Percentiles rank a stretch among this genome's conserved stretches.
These are phyloP conservation scores for Nymphalis urticae DNA, from an alignment of 2,888 invertebrate species.

Conservation along the genomic window DNA sequence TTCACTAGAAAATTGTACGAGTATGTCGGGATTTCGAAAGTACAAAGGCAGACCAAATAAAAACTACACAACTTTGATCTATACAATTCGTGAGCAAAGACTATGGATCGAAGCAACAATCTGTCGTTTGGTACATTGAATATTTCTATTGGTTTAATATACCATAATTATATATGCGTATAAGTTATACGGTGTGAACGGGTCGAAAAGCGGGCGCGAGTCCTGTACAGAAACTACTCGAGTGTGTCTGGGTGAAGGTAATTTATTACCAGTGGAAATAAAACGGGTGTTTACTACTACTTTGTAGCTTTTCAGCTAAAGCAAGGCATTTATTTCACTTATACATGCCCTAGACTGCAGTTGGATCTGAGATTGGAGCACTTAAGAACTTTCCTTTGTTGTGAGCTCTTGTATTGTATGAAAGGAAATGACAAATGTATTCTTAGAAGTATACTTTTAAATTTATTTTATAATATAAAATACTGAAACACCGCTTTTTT, in stretches of 20 bases:
- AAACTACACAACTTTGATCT: too few species aligned
- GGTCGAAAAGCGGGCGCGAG: slow-evolving; percentile 18
- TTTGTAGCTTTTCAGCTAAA: slow-evolving; percentile 35
- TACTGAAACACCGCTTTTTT: background rate
- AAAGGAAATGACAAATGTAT: slow-evolving; percentile 27
- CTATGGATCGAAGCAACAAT: too few species aligned
- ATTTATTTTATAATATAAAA: slow-evolving; percentile 6
- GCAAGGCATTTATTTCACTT: slow-evolving; percentile 34
- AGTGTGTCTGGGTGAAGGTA: slow-evolving; percentile 35
- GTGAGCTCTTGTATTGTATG: slow-evolving; percentile 21
- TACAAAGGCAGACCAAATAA: too few species aligned
- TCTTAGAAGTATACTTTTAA: slow-evolving; percentile 19
- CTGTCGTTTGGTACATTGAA: too few species aligned
- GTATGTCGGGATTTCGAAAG: too few species aligned
- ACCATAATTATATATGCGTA: background rate
- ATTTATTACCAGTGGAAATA: slow-evolving; percentile 37
- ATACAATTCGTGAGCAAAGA: too few species aligned
- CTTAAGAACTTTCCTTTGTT: slow-evolving; percentile 30
- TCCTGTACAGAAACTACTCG: slow-evolving; percentile 33
- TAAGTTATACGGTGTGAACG: slow-evolving; percentile 27
- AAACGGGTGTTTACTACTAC: slow-evolving; percentile 36
- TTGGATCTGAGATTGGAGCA: slow-evolving; percentile 32
- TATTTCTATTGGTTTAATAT: background rate
- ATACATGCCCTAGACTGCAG: slow-evolving; percentile 35
- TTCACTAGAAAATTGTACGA: too few species aligned